Evolutionary conservation across 2,888 invertebrate genomes (phyloP).

Genomic region (Drosophila incognita): DNA sequence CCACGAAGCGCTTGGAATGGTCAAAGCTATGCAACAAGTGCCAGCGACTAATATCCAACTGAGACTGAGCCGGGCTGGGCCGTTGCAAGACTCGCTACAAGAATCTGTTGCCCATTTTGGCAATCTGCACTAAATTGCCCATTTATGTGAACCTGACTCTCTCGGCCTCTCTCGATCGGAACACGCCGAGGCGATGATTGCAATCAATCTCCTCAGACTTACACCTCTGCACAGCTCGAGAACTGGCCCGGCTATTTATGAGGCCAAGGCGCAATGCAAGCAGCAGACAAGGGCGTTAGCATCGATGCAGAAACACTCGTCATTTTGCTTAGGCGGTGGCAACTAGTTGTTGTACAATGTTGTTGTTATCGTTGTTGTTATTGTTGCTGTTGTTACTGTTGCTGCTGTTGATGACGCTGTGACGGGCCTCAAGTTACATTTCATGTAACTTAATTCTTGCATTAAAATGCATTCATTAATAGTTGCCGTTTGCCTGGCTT

Average conservation of each 20-base stretch:
- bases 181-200: conserved; percentile 52
- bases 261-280: conserved; percentile 65
- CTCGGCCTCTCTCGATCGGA: neutral
- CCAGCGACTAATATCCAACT: conserved; percentile 20
- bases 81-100: conserved; percentile 21
- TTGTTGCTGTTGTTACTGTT: conserved; percentile 32
- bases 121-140: conserved; percentile 35
- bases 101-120: conserved; percentile 77
- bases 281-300: conserved; percentile 72
- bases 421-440: conserved; percentile 66
- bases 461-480: conserved; percentile 82
- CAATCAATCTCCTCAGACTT: conserved; percentile 72
- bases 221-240: conserved; percentile 63
- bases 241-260: conserved; percentile 59
- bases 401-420: conserved; percentile 49
- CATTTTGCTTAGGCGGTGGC: conserved; percentile 60
- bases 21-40: conserved; percentile 69
- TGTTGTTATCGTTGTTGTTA: conserved; percentile 10
- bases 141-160: conserved; percentile 18
- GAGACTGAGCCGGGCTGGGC: conserved; percentile 43
- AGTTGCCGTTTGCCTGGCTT: conserved; percentile 39
- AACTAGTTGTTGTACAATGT: conserved; percentile 16
- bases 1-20: conserved; percentile 62
- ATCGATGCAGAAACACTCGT: conserved; percentile 71
- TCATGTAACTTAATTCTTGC: conserved; percentile 82